Conservation (phyloP, 2,797 vertebrate species). For the Tachyglossus aculeatus region DNA sequence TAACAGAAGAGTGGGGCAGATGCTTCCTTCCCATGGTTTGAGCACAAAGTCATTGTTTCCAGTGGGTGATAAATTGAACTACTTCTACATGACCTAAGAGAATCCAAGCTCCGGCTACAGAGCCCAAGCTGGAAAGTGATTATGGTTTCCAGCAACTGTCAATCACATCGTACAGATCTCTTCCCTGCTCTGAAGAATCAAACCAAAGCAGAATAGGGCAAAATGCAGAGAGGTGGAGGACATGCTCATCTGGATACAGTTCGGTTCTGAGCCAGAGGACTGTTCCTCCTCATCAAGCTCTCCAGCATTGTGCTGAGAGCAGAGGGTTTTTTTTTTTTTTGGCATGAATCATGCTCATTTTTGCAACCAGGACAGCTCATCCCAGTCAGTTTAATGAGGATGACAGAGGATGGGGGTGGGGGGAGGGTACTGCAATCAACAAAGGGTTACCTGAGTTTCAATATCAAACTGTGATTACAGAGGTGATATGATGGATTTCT, state of each 20-base stretch:
- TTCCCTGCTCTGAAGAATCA: constrained; percentile 12
- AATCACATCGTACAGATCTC: neutral
- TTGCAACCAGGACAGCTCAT: constrained; percentile 17
- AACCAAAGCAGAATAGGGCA: neutral
- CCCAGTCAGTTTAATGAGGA: constrained; percentile 12
- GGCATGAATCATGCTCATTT: constrained; percentile 42
- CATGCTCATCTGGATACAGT: neutral
- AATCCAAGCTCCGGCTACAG: neutral
- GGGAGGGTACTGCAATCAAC: neutral
- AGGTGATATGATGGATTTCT: constrained; percentile 11
- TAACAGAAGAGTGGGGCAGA: constrained; percentile 10
- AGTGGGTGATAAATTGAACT: neutral
- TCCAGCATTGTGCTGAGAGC: constrained; percentile 15
- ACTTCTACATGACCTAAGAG: neutral
- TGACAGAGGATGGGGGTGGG: constrained; percentile 20
- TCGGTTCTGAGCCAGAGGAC: constrained; percentile 28
- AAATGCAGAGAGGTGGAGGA: neutral
- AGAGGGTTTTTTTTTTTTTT: constrained; percentile 45
- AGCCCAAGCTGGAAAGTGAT: constrained; percentile 28
- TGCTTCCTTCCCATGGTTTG: constrained; percentile 13
- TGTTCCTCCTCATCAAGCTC: neutral
- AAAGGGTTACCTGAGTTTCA: constrained; percentile 68
- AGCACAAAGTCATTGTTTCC: too few relatives aligned
- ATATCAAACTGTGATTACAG: constrained; percentile 7
- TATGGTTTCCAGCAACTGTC: constrained; percentile 27